Base-by-base conservation (phyloP, 2,888 invertebrate species). In the Idaea dimidiata region DNA sequence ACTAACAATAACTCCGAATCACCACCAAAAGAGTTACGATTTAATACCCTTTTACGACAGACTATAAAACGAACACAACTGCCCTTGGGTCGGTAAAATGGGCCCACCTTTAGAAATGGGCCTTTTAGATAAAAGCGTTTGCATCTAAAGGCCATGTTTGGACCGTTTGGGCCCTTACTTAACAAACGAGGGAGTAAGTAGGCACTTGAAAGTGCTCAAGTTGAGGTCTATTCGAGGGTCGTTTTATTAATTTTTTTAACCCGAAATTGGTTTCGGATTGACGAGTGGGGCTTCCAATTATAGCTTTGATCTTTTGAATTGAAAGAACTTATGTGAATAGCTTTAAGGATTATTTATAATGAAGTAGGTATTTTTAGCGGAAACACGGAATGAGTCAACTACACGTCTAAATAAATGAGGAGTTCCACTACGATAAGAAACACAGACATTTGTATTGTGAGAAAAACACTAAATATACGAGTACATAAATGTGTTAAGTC, bases 191-290 rank as follows among this genome's bases (percentile, higher is more conserved):
- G 60, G 54, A 66, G 61, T 63, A 68, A 71, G 71, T 66, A 65
- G 61, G 59, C 62, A 65, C 68, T 69, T 60, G 68, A 66, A 24
- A 60, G 64, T 65, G 59, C 68, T 66, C 65, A 66, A 60, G 32
- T 58, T 62, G n/a, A 54, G 58, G 58, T 59, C 59, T 61, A 69
- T 59, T 62, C 16, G 60, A 67, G 69, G 73, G 71, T 72, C 73
- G 72, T 69, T 70, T 72, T 69, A 73, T 68, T 69, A 72, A 69
- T 74, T 72, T 73, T 69, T 72, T 67, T 62, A 14, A 10, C 43
- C 57, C 63, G 67, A 67, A 72, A 72, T 69, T 72, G 69, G 67
- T 65, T 62, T 62, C 62, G 60, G 64, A 70, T 59, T 63, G 58
- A 68, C 67, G 64, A 43, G 54, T 69, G 43, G 43, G 65, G 43